Evolutionary conservation across 1,140 invertebrate genomes (phyloP).

Genomic region (Drosophila tropicalis): DNA sequence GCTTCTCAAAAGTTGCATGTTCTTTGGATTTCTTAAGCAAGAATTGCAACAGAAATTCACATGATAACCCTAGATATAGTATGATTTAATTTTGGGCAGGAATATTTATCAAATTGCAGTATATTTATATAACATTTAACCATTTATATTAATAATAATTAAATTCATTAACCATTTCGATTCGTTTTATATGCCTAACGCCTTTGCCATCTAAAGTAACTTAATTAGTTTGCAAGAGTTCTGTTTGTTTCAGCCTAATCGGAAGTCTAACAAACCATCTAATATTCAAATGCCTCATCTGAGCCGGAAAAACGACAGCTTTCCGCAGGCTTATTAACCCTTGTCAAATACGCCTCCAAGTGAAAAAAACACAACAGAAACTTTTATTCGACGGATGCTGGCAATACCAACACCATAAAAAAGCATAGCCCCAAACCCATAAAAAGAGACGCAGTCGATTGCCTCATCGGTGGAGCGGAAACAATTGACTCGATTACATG

Average conservation of each 20-base stretch:
- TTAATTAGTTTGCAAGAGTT: conserved; percentile 1
- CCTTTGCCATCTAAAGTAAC: neutral
- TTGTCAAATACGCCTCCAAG: conserved; percentile 60
- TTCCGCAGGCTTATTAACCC: conserved; percentile 68
- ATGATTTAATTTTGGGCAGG: too few relatives aligned
- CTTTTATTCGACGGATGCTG: conserved; percentile 66
- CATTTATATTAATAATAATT: too few relatives aligned
- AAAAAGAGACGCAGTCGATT: conserved; percentile 80
- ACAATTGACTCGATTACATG: conserved; percentile 82
- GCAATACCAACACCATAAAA: conserved; percentile 59
- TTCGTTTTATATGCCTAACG: neutral
- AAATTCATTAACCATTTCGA: too few relatives aligned
- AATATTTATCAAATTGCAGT: too few relatives aligned
- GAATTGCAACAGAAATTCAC: too few relatives aligned
- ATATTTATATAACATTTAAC: too few relatives aligned
- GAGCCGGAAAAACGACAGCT: conserved; percentile 47
- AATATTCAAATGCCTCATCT: conserved; percentile 30
- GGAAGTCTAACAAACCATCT: conserved; percentile 23
- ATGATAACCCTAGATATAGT: too few relatives aligned
- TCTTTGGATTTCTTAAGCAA: too few relatives aligned
- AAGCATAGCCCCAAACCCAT: conserved; percentile 43
- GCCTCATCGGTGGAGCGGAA: conserved; percentile 77
- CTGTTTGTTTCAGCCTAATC: neutral
- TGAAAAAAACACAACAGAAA: conserved; percentile 14
- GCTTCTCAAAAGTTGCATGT: too few relatives aligned